Conservation (phyloP, 2,888 invertebrate genomes). For the Tortricodes alternella region DNA sequence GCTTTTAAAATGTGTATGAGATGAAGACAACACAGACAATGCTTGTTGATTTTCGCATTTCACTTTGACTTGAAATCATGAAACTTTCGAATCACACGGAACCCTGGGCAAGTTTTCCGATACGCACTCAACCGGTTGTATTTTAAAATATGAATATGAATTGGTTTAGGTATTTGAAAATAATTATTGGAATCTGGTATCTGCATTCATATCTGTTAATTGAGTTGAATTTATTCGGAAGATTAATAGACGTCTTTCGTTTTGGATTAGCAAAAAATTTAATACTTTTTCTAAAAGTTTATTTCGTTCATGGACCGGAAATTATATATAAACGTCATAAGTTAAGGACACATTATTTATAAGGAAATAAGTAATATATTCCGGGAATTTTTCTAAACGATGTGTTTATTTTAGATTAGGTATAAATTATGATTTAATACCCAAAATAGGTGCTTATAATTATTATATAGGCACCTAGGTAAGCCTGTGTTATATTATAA, state of each 20-base stretch:
- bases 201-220: slow-evolving; percentile 44
- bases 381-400: too few species aligned
- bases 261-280: slow-evolving; percentile 8
- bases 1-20: neutral
- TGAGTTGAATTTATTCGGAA: slow-evolving; percentile 49
- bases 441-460: too few species aligned
- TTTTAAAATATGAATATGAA: slow-evolving; percentile 18
- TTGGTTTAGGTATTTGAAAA: slow-evolving; percentile 11
- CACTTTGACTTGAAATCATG: too few species aligned
- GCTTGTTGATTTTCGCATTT: too few species aligned
- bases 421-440: too few species aligned
- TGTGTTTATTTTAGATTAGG: too few species aligned
- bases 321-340: neutral
- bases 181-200: slow-evolving; percentile 35
- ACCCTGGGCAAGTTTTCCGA: neutral
- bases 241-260: slow-evolving; percentile 34
- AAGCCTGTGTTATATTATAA: too few species aligned
- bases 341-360: too few species aligned
- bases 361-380: too few species aligned
- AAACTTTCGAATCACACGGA: neutral
- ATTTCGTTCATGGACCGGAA: neutral
- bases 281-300: neutral
- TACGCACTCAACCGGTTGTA: neutral
- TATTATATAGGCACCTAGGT: too few species aligned
- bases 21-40: neutral